Conservation (phyloP, 2,888 invertebrate genomes). For the Himalopsyche kuldschensis region DNA sequence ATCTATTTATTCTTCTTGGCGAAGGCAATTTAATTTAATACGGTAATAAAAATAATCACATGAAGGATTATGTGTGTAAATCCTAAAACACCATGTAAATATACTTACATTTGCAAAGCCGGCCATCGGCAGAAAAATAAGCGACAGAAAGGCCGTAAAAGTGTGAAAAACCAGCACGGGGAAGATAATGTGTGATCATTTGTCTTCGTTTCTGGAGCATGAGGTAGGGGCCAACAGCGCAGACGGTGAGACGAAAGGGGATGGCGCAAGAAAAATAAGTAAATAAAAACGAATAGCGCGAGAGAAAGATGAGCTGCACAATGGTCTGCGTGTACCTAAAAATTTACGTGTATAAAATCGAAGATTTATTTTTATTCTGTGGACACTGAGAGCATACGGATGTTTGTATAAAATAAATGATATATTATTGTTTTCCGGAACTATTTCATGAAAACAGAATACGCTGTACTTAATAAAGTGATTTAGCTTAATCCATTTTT, state of each 20-base stretch:
- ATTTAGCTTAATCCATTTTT: no score
- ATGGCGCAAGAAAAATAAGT: slow-evolving; percentile 21
- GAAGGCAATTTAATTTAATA: neutral
- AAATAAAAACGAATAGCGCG: slow-evolving; percentile 29
- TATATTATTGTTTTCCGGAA: neutral
- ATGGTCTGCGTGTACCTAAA: neutral
- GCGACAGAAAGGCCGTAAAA: slow-evolving; percentile 32
- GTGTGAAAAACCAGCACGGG: slow-evolving; percentile 38
- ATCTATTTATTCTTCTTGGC: neutral
- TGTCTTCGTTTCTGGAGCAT: slow-evolving; percentile 49
- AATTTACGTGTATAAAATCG: neutral
- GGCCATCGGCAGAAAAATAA: slow-evolving; percentile 9
- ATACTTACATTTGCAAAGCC: neutral
- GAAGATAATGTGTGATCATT: slow-evolving; percentile 48
- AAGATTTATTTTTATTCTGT: neutral
- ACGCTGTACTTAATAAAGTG: neutral
- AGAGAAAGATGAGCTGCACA: neutral
- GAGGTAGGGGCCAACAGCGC: slow-evolving; percentile 43
- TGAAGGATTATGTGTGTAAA: neutral
- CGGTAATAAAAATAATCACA: neutral
- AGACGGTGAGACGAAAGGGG: neutral
- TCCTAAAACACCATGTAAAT: neutral
- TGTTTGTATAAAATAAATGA: neutral
- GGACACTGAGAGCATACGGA: neutral
- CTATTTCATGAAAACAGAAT: neutral